phyloP scores from a whole-genome alignment of 1,140 invertebrate species.

The Drosophila baimaii region DNA sequence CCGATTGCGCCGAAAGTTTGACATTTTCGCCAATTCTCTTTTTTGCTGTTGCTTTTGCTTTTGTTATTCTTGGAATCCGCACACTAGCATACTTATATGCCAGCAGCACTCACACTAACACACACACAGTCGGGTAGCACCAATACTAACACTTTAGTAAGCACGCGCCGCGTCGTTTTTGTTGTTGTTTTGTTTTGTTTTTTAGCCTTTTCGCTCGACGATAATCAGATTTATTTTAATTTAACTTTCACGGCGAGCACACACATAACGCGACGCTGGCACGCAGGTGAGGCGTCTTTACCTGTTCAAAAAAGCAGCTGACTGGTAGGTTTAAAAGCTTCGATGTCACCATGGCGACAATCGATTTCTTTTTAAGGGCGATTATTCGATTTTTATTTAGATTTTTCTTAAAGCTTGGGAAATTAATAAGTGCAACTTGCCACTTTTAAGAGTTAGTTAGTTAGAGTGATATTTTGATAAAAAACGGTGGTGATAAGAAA shows the following conservation, averaged over 20 bases:
- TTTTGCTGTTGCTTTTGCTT: constrained; percentile 29
- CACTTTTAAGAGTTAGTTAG: too few relatives aligned
- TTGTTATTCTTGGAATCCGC: constrained; percentile 65
- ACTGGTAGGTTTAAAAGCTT: not conserved
- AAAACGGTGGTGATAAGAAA: not conserved
- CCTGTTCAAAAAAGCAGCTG: constrained; percentile 31
- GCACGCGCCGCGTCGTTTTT: constrained; percentile 43
- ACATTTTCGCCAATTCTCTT: constrained; percentile 51
- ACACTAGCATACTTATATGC: constrained; percentile 20
- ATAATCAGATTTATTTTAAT: constrained; percentile 57
- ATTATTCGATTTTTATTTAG: not conserved
- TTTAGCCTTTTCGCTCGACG: constrained; percentile 12
- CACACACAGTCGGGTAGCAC: constrained; percentile 28
- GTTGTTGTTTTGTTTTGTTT: constrained; percentile 40
- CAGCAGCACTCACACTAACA: constrained; percentile 9
- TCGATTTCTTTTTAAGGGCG: not conserved
- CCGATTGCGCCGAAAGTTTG: constrained; percentile 65
- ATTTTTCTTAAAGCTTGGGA: not conserved
- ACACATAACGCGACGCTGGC: constrained; percentile 29
- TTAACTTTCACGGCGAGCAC: constrained; percentile 50
- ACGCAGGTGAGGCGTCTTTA: constrained; percentile 37
- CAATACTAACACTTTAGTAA: constrained; percentile 23
- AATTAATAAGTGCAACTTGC: not conserved
- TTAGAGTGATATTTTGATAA: too few relatives aligned
- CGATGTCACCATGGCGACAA: not conserved